Evolutionary conservation across 2,797 vertebrate species (phyloP).

Genomic region (Sardinella longiceps): DNA sequence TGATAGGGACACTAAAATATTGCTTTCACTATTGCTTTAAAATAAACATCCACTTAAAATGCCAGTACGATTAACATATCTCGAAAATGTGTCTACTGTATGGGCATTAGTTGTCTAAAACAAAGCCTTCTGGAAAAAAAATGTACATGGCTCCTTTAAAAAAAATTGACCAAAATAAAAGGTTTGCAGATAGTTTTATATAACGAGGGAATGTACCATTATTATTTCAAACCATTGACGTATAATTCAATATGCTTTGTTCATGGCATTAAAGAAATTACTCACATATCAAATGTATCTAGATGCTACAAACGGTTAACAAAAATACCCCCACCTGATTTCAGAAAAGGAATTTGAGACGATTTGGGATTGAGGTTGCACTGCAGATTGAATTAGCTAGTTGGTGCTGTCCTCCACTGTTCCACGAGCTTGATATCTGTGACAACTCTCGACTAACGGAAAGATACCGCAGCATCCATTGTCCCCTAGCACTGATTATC

Average conservation of each 20-base stretch:
- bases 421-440: constrained; percentile 25
- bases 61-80: no score
- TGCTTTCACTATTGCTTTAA: no score
- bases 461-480: constrained; percentile 43
- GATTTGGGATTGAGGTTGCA: constrained; percentile 47
- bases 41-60: no score
- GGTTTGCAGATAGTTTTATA: not conserved
- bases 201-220: constrained; percentile 4
- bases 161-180: constrained; percentile 1
- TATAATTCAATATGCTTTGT: not conserved
- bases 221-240: not conserved
- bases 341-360: not conserved
- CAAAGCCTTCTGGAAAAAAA: not conserved
- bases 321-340: constrained; percentile 18
- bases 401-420: constrained; percentile 41
- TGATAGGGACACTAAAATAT: no score
- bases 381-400: constrained; percentile 46
- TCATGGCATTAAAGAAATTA: not conserved
- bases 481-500: constrained; percentile 19
- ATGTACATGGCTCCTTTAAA: constrained; percentile 1
- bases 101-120: not conserved
- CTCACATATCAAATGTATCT: not conserved
- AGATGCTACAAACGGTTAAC: not conserved
- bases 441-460: constrained; percentile 30
- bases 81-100: no score